Percentiles rank a stretch among this genome's conserved stretches.
Evolutionary conservation across 2,797 vertebrate genomes (phyloP).

Genomic region (Sparidentex hasta): DNA sequence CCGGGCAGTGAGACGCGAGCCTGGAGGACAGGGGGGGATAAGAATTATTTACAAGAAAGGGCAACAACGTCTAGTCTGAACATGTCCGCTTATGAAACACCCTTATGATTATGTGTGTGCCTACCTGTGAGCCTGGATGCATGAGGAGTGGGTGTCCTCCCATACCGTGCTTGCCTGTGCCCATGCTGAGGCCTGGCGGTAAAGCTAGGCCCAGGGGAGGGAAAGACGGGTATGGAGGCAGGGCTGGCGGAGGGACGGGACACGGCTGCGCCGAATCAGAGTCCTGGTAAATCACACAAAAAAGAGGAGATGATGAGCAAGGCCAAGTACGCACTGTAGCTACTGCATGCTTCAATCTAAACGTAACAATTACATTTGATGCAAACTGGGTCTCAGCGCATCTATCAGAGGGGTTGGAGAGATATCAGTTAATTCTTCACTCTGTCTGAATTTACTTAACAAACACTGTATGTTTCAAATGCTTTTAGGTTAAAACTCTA

Average conservation of each 20-base stretch:
- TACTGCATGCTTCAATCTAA: not conserved
- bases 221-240: conserved; percentile 89
- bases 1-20: conserved; percentile 81
- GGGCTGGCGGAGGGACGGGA: conserved; percentile 80
- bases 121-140: conserved; percentile 91
- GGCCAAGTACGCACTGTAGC: not conserved
- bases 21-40: conserved; percentile 62
- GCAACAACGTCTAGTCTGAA: no score
- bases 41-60: not conserved
- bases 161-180: conserved; percentile 86
- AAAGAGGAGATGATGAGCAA: not conserved
- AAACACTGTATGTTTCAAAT: not conserved
- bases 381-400: not conserved
- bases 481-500: not conserved
- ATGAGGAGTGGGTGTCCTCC: conserved; percentile 86
- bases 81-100: not conserved
- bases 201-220: conserved; percentile 88
- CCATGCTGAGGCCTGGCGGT: conserved; percentile 87
- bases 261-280: conserved; percentile 92
- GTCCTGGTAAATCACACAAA: conserved; percentile 84
- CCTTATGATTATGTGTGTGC: not conserved
- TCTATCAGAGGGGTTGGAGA: not conserved
- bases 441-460: no score
- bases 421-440: no score
- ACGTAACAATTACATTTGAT: not conserved